Evolutionary conservation across 1,140 invertebrate species (phyloP), one percentile per base, ranked within the genome.

Genomic region (Cydia splendana): DNA sequence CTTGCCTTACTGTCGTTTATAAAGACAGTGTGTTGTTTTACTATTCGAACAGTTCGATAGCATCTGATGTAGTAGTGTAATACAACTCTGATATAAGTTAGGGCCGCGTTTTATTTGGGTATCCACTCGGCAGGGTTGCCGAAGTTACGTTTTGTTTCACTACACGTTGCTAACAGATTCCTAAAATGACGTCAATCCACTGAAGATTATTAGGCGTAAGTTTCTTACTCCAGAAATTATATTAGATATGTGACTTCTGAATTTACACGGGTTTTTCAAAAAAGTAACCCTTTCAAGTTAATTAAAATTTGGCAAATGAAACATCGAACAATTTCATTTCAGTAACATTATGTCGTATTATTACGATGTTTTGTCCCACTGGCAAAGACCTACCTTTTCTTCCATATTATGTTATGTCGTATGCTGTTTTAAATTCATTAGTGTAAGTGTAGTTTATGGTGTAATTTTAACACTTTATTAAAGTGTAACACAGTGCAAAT

Each of bases 71-170:
- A 81, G 74, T 65, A 28, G 69, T 13, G 78, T 71, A 80, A 82
- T 79, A 82, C 80, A 82, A 82, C 76, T 82, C 77, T 78, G 65
- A 71, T 76, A 77, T 77, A 82, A 82, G 77, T 82, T 78, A n/a
- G 77, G 74, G 73, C 30, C 13, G 13, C 4, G 65, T 69, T 69
- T 69, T 38, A 38, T 69, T 69, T 69, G 30, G 65, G 6, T 20
- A 42, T 42, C 38, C 9, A 42, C 1, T 48, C 12, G 57, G n/a
- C 65, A 30, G 65, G 13, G 65, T 13, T 65, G 13, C 28, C 20
- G 4, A 30, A 18, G 24, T 65, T 65, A 9, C 65, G 24, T 24
- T 65, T 65, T 28, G 65, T 65, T 65, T 30, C 24, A 3, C 2
- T 28, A 18, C 51, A 53, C 15, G 5, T 53, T 53, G 51, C 4